Evolutionary conservation across 2,113 vertebrate genomes (phyloP).

Genomic region (Ailuropoda melanoleuca): DNA sequence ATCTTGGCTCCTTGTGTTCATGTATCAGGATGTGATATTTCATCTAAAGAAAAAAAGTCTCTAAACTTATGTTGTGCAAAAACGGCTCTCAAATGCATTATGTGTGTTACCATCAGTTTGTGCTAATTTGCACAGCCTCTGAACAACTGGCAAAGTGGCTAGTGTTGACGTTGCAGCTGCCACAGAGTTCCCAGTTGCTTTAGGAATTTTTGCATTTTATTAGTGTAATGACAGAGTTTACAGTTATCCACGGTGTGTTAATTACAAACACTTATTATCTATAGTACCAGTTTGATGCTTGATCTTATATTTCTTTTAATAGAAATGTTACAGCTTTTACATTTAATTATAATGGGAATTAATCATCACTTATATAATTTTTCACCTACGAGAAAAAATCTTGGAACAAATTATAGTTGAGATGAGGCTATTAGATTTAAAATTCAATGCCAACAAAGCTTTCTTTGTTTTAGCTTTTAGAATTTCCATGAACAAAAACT

Average conservation of each 20-base stretch:
- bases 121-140: constrained; percentile 29
- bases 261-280: constrained; percentile 47
- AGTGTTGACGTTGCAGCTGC: constrained; percentile 1
- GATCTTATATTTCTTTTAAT: constrained; percentile 59
- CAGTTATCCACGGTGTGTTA: constrained; percentile 34
- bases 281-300: constrained; percentile 30
- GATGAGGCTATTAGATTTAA: constrained; percentile 42
- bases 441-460: constrained; percentile 21
- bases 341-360: constrained; percentile 59
- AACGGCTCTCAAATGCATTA: constrained; percentile 26
- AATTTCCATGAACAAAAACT: constrained; percentile 11
- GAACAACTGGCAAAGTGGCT: constrained; percentile 50
- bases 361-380: constrained; percentile 54
- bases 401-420: constrained; percentile 47
- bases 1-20: background rate
- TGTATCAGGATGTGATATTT: background rate
- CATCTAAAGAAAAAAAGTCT: constrained; percentile 33
- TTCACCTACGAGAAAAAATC: constrained; percentile 48
- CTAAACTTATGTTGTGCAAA: constrained; percentile 33
- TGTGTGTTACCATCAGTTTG: constrained; percentile 32
- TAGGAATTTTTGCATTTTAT: constrained; percentile 59
- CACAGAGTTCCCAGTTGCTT: background rate
- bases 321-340: constrained; percentile 46
- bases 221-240: constrained; percentile 20
- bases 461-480: constrained; percentile 6